These are phyloP conservation scores for Solea solea DNA, from an alignment of 2,113 vertebrate species.

Conservation along the genomic window DNA sequence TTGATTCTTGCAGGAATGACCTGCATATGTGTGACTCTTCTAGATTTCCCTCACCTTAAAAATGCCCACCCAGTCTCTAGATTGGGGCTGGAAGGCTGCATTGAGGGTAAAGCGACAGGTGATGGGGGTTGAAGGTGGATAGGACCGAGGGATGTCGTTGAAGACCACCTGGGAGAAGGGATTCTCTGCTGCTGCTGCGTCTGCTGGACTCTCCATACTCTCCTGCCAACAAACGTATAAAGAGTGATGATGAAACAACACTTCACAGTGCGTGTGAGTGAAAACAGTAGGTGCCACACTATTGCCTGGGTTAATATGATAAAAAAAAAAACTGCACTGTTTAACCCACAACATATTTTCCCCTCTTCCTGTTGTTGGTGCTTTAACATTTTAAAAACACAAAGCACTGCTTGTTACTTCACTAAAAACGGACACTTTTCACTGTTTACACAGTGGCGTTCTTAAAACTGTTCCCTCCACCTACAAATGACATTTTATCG, in stretches of 20 bases:
- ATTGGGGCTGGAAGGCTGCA: conserved; percentile 45
- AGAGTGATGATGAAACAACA: conserved; percentile 6
- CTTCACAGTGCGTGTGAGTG: conserved; percentile 11
- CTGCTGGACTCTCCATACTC: conserved; percentile 62
- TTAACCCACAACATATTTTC: background rate
- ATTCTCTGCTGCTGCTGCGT: conserved; percentile 1
- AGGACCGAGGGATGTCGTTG: conserved; percentile 70
- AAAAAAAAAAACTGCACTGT: background rate
- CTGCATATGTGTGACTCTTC: too few relatives aligned
- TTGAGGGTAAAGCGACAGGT: conserved; percentile 76
- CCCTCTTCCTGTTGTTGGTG: background rate
- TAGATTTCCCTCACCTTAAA: conserved; percentile 75
- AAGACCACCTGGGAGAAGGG: conserved; percentile 81
- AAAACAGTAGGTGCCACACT: conserved; percentile 8
- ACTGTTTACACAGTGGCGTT: too few relatives aligned
- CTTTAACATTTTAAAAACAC: background rate
- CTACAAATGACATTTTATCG: background rate
- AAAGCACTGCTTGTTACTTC: too few relatives aligned
- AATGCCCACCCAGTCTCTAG: conserved; percentile 83
- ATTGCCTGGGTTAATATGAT: background rate
- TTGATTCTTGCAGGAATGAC: too few relatives aligned
- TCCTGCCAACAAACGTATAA: background rate
- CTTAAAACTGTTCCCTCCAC: rapidly evolving
- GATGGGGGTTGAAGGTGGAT: conserved; percentile 52
- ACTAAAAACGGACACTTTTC: too few relatives aligned